Evolutionary conservation across 2,888 invertebrate species (phyloP).

Genomic region (Bombylius discolor): DNA sequence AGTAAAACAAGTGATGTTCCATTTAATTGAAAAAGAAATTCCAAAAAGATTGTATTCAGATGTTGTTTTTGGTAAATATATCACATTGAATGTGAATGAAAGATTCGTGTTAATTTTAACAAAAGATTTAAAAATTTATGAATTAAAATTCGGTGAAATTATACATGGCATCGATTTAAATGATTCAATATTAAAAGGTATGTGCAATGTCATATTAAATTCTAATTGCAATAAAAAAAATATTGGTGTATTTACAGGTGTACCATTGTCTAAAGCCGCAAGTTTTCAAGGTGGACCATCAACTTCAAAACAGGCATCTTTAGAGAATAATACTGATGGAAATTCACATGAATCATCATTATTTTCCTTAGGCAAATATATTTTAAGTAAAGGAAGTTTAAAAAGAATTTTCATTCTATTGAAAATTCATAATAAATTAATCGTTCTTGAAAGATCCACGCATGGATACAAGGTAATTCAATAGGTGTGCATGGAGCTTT

Average conservation of each 20-base stretch:
- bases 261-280: no score
- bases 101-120: conserved; percentile 2
- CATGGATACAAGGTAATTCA: conserved; percentile 5
- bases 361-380: conserved; percentile 5
- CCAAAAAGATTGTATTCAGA: conserved; percentile 4
- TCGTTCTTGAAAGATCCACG: conserved; percentile 3
- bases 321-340: no score
- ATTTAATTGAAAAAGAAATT: conserved; percentile 1
- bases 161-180: conserved; percentile 2
- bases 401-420: conserved; percentile 7
- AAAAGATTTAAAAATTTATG: conserved; percentile 5
- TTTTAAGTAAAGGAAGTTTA: not conserved
- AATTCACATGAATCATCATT: not conserved
- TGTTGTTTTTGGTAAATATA: conserved; percentile 2
- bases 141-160: conserved; percentile 5
- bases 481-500: not conserved
- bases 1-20: not conserved
- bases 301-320: no score
- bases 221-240: no score
- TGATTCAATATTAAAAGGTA: conserved; percentile 4
- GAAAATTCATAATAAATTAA: conserved; percentile 6
- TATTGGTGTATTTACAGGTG: no score
- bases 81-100: not conserved
- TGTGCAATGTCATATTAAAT: no score
- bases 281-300: no score